Percentiles rank a stretch among this genome's conserved stretches.
phyloP scores from a whole-genome alignment of 2,888 invertebrate genomes.

The Andricus quercusramuli region DNA sequence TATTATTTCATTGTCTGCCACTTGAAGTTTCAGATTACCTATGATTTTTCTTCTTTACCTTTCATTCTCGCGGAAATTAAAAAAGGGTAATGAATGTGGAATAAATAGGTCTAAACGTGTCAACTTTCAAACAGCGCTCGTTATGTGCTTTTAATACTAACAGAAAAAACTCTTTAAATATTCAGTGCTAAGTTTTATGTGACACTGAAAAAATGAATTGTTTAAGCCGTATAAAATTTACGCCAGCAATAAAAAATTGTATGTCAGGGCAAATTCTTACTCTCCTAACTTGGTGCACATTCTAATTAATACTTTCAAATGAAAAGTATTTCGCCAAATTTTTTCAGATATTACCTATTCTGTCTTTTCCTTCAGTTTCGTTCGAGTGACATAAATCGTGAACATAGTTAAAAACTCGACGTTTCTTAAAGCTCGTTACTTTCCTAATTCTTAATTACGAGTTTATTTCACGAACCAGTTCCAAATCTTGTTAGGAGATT shows the following conservation, averaged over 20 bases:
- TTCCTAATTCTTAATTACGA: constrained; percentile 30
- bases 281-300: background rate
- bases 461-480: constrained; percentile 25
- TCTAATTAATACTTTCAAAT: background rate
- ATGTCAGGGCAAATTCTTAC: background rate
- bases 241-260: background rate
- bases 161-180: background rate
- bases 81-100: background rate
- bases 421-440: constrained; percentile 11
- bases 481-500: constrained; percentile 28
- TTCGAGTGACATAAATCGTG: background rate
- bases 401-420: background rate
- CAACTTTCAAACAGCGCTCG: constrained; percentile 17
- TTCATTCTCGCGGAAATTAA: constrained; percentile 5
- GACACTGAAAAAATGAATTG: constrained; percentile 11
- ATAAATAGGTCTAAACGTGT: constrained; percentile 18
- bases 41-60: background rate
- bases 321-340: background rate
- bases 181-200: constrained; percentile 18
- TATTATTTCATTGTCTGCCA: constrained; percentile 36
- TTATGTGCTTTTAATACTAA: constrained; percentile 7
- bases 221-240: background rate
- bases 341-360: background rate
- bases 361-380: background rate
- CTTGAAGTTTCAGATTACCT: constrained; percentile 24